phyloP scores from a whole-genome alignment of 2,888 invertebrate species.

The Melanophora roralis region DNA sequence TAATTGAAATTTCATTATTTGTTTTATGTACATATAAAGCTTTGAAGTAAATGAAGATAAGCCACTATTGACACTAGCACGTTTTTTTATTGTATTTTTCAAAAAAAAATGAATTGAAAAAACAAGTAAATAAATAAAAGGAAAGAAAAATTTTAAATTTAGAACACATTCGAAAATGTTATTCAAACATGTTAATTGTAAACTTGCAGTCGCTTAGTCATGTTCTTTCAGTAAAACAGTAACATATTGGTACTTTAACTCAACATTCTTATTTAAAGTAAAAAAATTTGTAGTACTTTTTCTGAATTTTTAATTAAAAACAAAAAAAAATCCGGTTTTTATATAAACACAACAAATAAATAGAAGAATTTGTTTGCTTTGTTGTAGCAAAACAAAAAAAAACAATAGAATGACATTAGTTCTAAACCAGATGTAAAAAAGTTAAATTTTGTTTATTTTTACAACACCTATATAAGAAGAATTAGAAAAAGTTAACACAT shows the following conservation, averaged over 20 bases:
- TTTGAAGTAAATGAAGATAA: slow-evolving; percentile 6
- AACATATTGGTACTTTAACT: background rate
- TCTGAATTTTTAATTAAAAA: background rate
- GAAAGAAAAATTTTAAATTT: background rate
- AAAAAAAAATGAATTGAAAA: background rate
- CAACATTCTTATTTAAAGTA: background rate
- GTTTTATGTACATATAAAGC: too few species aligned
- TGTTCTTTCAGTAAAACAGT: background rate
- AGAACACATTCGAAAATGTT: background rate
- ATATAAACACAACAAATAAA: too few species aligned
- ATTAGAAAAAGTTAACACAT: too few species aligned
- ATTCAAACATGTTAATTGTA: background rate
- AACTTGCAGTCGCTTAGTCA: background rate
- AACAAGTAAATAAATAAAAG: too few species aligned
- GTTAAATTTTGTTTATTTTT: too few species aligned
- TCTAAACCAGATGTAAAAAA: too few species aligned
- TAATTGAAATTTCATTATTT: background rate
- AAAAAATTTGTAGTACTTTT: background rate
- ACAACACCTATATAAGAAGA: too few species aligned
- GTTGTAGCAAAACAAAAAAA: too few species aligned
- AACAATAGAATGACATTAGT: too few species aligned
- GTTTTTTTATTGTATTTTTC: background rate
- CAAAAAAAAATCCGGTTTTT: background rate
- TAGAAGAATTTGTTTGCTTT: too few species aligned
- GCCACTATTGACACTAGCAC: slow-evolving; percentile 21